These are phyloP conservation scores for Shinisaurus crocodilurus DNA, from an alignment of 2,113 vertebrate species.

Conservation along the genomic window DNA sequence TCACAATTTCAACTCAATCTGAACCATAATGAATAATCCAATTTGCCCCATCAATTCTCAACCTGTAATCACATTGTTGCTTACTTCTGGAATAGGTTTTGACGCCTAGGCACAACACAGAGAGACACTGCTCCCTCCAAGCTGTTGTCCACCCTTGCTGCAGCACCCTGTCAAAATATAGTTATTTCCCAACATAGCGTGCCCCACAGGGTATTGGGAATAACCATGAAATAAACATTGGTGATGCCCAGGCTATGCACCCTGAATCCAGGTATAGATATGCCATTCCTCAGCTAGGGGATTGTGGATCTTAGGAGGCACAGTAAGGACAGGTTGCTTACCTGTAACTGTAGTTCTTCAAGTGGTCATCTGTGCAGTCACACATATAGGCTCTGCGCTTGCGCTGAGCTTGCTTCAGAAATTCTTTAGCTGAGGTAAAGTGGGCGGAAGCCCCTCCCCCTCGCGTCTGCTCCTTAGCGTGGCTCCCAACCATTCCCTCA, in stretches of 20 bases:
- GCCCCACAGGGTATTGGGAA: not conserved
- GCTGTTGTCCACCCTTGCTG: not conserved
- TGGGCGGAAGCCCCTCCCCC: no score
- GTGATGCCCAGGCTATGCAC: no score
- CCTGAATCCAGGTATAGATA: rapidly evolving
- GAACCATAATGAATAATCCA: conserved; percentile 72
- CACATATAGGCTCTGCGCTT: no score
- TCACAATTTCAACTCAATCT: conserved; percentile 75
- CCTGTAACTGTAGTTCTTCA: no score
- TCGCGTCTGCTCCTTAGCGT: no score
- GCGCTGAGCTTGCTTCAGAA: no score
- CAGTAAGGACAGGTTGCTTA: no score
- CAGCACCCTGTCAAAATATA: not conserved
- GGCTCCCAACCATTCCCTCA: no score
- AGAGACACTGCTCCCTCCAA: not conserved
- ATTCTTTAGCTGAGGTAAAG: no score
- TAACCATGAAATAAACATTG: not conserved
- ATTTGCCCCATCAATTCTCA: conserved; percentile 57
- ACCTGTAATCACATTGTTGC: conserved; percentile 44
- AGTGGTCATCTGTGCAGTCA: no score
- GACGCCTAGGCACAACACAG: not conserved
- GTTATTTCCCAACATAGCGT: not conserved
- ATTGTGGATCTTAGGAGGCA: no score
- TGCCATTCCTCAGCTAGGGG: not conserved
- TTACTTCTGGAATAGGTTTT: conserved; percentile 15